phyloP scores from a whole-genome alignment of 2,113 vertebrate species.

The Aphelocoma coerulescens region DNA sequence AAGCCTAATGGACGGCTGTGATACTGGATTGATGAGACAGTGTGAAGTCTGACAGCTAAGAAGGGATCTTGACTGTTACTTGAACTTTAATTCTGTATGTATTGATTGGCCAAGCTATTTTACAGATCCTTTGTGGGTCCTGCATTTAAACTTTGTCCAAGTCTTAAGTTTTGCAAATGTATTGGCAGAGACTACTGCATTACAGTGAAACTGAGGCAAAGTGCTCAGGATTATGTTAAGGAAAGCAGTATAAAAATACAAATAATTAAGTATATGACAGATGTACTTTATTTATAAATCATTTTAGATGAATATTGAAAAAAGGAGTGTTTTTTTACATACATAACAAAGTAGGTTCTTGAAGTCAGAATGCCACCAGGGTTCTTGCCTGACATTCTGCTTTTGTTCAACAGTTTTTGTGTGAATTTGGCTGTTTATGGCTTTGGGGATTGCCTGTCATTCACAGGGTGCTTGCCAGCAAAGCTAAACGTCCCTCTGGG shows the following conservation, averaged over 20 bases:
- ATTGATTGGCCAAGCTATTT: not conserved
- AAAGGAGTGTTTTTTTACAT: not conserved
- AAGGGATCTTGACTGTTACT: not conserved
- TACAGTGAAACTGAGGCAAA: not conserved
- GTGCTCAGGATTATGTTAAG: not conserved
- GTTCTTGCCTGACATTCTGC: not conserved
- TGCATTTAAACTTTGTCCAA: not conserved
- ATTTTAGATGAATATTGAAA: not conserved
- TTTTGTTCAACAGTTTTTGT: not conserved
- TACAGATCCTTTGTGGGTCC: not conserved
- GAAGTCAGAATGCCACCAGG: not conserved
- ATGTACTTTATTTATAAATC: not conserved
- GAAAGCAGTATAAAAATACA: not conserved
- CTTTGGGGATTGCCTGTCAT: not conserved
- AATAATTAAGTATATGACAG: not conserved
- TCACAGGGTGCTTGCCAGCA: not conserved
- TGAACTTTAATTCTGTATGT: not conserved
- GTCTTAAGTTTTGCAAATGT: not conserved
- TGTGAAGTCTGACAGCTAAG: not conserved
- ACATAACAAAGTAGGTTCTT: not conserved
- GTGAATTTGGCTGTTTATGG: not conserved
- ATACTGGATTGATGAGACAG: not conserved
- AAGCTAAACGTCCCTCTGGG: not conserved
- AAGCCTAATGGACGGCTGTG: not conserved
- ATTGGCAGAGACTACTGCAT: not conserved